Percentiles rank a stretch among this genome's conserved stretches.
phyloP scores from a whole-genome alignment of 1,140 invertebrate species.

The Drosophila bifasciata region DNA sequence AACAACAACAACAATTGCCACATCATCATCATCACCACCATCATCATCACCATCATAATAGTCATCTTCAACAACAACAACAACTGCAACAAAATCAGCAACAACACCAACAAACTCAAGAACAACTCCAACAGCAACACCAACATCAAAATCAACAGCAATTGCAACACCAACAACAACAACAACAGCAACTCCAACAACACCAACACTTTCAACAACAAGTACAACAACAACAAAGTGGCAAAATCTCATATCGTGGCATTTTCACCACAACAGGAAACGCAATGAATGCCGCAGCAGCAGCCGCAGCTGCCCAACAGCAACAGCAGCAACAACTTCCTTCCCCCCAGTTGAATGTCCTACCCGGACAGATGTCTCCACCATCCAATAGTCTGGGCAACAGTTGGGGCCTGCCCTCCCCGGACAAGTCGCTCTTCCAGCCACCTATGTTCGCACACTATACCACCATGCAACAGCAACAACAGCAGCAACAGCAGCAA shows the following conservation, averaged over 20 bases:
- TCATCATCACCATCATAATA: slow-evolving; percentile 81
- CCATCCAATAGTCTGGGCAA: slow-evolving; percentile 79
- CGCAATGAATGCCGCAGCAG: slow-evolving; percentile 79
- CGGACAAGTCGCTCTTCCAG: slow-evolving; percentile 87
- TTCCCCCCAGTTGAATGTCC: slow-evolving; percentile 72
- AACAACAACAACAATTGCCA: slow-evolving; percentile 63
- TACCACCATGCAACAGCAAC: slow-evolving; percentile 68
- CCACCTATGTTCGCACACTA: slow-evolving; percentile 85
- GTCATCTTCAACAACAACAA: slow-evolving; percentile 41
- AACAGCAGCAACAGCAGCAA: slow-evolving; percentile 70
- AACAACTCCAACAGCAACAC: slow-evolving; percentile 66
- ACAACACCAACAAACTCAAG: slow-evolving; percentile 36
- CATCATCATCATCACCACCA: slow-evolving; percentile 79
- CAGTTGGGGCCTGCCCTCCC: slow-evolving; percentile 86
- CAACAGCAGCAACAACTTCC: slow-evolving; percentile 73
- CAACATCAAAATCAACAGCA: slow-evolving; percentile 68
- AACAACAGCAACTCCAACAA: slow-evolving; percentile 54
- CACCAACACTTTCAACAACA: slow-evolving; percentile 79
- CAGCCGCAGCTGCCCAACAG: slow-evolving; percentile 52
- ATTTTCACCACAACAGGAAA: slow-evolving; percentile 88
- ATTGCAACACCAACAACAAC: slow-evolving; percentile 64
- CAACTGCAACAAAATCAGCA: slow-evolving; percentile 45
- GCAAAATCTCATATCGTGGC: slow-evolving; percentile 89
- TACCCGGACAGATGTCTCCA: slow-evolving; percentile 85
- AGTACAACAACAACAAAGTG: slow-evolving; percentile 85